Conservation (phyloP, 2,797 vertebrate species). For the Rhincodon typus region DNA sequence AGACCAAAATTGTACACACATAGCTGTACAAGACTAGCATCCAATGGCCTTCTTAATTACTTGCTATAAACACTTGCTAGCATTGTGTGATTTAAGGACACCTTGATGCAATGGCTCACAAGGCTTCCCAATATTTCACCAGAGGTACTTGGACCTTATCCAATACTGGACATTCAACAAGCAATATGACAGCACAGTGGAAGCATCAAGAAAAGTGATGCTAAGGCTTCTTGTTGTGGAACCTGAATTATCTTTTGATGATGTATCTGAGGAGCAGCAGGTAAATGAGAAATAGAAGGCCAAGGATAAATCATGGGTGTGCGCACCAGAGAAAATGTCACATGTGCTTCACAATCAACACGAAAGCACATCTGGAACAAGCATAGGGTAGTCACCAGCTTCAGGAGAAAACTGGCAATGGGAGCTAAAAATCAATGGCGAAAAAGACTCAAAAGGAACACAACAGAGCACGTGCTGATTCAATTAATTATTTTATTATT, state of each 20-base stretch:
- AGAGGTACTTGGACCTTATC: background rate
- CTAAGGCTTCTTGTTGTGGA: background rate
- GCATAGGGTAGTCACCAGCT: background rate
- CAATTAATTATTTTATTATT: slow-evolving; percentile 2
- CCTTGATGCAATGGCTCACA: background rate
- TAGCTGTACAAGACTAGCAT: too few species aligned
- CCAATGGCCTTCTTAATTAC: too few species aligned
- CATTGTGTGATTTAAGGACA: too few species aligned
- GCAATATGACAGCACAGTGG: background rate
- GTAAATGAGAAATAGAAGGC: background rate
- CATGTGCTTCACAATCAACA: background rate
- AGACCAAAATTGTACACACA: too few species aligned
- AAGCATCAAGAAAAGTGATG: background rate
- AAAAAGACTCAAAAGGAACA: background rate
- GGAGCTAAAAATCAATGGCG: background rate
- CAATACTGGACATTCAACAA: background rate
- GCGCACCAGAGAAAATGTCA: background rate
- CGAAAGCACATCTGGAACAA: background rate
- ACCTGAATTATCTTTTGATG: background rate
- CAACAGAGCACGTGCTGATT: background rate
- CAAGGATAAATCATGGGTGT: background rate
- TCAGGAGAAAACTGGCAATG: background rate
- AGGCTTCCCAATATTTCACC: background rate
- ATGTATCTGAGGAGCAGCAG: too few species aligned
- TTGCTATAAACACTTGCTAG: too few species aligned